Evolutionary conservation across 2,888 invertebrate species (phyloP).

Genomic region (Fragum fragum): DNA sequence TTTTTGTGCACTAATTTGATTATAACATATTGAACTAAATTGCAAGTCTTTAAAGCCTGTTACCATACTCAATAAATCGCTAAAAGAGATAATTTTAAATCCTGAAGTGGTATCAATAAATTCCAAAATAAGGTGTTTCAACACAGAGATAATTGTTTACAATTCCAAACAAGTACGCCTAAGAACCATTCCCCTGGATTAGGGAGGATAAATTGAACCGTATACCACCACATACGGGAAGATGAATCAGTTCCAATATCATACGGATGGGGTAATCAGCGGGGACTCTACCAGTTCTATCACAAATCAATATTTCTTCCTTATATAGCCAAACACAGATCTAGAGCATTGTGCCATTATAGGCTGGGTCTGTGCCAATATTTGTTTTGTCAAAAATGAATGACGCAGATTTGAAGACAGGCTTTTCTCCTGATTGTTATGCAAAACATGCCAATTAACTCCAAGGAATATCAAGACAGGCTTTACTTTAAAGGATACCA

Average conservation of each 20-base stretch:
- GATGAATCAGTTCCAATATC: conserved; percentile 28
- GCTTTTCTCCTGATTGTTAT: background rate
- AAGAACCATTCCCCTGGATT: background rate
- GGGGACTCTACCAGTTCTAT: background rate
- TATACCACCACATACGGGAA: background rate
- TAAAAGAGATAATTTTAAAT: background rate
- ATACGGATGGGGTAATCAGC: background rate
- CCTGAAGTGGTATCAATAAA: background rate
- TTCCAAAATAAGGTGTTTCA: background rate
- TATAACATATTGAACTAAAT: background rate
- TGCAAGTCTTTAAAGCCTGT: background rate
- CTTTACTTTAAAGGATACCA: no score
- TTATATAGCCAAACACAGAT: conserved; percentile 2
- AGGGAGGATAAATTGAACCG: conserved; percentile 15
- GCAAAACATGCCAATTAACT: background rate
- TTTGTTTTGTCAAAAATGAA: conserved; percentile 5
- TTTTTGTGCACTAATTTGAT: background rate
- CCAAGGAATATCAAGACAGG: no score
- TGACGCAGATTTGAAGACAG: background rate
- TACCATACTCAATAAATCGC: background rate
- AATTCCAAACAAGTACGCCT: conserved; percentile 1
- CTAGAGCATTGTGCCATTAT: background rate
- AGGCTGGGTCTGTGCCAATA: background rate
- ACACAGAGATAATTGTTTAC: background rate
- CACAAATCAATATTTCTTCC: conserved; percentile 22